Conservation (phyloP, 2,797 vertebrate genomes). For the Megalops cyprinoides region DNA sequence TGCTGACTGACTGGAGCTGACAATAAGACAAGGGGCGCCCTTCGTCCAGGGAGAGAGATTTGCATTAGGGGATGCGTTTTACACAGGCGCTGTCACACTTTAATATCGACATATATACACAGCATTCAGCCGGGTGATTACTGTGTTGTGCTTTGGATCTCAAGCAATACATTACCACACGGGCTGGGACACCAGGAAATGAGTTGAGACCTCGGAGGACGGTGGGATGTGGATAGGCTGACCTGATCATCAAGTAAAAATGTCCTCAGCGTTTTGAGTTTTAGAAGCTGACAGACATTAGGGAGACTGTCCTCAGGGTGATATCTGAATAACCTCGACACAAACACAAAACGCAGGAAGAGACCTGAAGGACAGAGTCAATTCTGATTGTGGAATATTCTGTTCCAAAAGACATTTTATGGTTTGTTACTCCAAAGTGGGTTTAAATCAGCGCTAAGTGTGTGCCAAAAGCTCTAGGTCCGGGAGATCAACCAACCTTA, state of each 20-base stretch:
- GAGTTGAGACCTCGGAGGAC: slow-evolving; percentile 26
- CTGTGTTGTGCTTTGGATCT: slow-evolving; percentile 4
- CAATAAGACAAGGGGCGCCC: neutral
- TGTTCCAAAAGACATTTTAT: slow-evolving; percentile 4
- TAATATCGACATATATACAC: slow-evolving; percentile 20
- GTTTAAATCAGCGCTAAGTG: slow-evolving; percentile 25
- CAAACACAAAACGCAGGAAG: neutral
- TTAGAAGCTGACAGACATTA: slow-evolving; percentile 24
- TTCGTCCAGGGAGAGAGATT: slow-evolving; percentile 15
- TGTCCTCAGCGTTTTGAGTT: slow-evolving; percentile 1
- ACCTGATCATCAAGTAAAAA: slow-evolving; percentile 8
- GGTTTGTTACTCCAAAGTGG: slow-evolving; percentile 15
- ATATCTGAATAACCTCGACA: slow-evolving; percentile 16
- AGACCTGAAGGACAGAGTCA: slow-evolving; percentile 14
- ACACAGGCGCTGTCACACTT: slow-evolving; percentile 24
- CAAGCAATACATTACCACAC: neutral
- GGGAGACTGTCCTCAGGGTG: slow-evolving; percentile 10
- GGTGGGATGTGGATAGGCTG: slow-evolving; percentile 11
- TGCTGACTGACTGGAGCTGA: slow-evolving; percentile 27
- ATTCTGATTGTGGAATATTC: neutral
- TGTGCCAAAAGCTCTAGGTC: slow-evolving; percentile 9
- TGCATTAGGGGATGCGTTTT: slow-evolving; percentile 17
- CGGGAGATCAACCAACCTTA: neutral
- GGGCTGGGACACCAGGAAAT: slow-evolving; percentile 6
- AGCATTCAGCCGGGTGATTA: slow-evolving; percentile 20